These are phyloP conservation scores for Oryctes rhinoceros DNA, from an alignment of 1,140 invertebrate species.

Conservation along the genomic window DNA sequence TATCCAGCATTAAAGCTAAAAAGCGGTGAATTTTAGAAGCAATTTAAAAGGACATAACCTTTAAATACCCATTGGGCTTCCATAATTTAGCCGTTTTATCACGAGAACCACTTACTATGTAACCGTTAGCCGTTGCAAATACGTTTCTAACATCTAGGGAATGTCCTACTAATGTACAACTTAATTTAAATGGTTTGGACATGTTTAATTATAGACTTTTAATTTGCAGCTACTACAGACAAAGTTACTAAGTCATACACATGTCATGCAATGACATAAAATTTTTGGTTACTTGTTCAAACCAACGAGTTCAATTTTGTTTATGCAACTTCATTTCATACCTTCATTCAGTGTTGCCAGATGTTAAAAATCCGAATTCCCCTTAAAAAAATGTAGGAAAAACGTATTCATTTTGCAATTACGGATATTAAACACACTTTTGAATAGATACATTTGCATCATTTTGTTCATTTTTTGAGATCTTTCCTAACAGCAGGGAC, in stretches of 20 bases:
- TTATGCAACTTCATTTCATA: no score
- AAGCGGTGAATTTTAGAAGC: constrained; percentile 39
- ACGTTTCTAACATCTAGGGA: constrained; percentile 84
- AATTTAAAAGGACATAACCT: constrained; percentile 42
- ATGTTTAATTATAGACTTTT: constrained; percentile 49
- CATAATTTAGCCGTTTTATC: constrained; percentile 87
- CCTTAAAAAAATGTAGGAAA: no score
- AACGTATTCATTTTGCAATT: no score
- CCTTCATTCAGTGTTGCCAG: no score
- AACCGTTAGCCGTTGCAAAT: constrained; percentile 70
- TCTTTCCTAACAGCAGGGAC: no score
- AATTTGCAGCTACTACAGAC: neutral
- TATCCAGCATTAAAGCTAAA: constrained; percentile 53
- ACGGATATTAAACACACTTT: no score
- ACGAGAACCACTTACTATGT: constrained; percentile 84
- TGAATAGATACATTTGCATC: no score
- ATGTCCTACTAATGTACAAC: constrained; percentile 79
- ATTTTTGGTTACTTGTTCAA: no score
- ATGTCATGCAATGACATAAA: no score
- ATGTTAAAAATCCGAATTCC: no score
- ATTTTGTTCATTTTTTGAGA: no score
- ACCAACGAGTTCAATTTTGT: no score
- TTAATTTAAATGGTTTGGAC: constrained; percentile 69
- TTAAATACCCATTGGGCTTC: constrained; percentile 76
- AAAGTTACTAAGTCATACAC: neutral